Conservation (phyloP, 2,888 invertebrate genomes). For the Prosapia bicincta region DNA sequence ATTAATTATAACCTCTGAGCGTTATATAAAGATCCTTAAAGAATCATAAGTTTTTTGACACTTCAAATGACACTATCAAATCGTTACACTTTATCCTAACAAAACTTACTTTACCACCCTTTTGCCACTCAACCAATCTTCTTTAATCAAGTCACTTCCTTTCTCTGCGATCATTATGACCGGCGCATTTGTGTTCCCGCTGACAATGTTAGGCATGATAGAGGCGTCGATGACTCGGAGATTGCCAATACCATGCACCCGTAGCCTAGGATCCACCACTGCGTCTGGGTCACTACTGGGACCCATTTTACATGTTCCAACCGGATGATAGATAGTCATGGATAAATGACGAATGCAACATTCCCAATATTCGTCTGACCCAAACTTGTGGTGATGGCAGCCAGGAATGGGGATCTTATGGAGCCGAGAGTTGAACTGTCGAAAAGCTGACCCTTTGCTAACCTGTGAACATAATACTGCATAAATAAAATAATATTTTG, state of each 20-base stretch:
- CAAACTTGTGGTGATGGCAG: slow-evolving; percentile 65
- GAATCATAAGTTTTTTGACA: too few species aligned
- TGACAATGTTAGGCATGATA: slow-evolving; percentile 84
- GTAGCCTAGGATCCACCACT: slow-evolving; percentile 75
- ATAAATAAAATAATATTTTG: too few species aligned
- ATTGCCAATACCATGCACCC: slow-evolving; percentile 73
- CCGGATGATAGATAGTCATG: slow-evolving; percentile 88
- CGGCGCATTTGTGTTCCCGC: slow-evolving; percentile 88
- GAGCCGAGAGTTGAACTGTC: slow-evolving; percentile 73
- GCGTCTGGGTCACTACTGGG: slow-evolving; percentile 71
- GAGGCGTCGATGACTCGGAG: slow-evolving; percentile 83
- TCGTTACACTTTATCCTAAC: too few species aligned
- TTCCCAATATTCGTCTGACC: slow-evolving; percentile 79
- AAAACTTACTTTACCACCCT: background rate
- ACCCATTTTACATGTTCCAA: slow-evolving; percentile 88
- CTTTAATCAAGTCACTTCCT: slow-evolving; percentile 80
- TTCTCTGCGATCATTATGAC: slow-evolving; percentile 92
- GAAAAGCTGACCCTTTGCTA: slow-evolving; percentile 71
- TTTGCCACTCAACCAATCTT: slow-evolving; percentile 60
- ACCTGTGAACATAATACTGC: too few species aligned
- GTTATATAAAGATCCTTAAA: too few species aligned
- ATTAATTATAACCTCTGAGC: too few species aligned
- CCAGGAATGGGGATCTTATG: slow-evolving; percentile 75
- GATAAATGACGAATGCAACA: slow-evolving; percentile 83
- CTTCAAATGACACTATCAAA: too few species aligned